Percentiles rank a stretch among this genome's conserved stretches.
phyloP scores from a whole-genome alignment of 2,888 invertebrate species.

The Calameuta pallipes region DNA sequence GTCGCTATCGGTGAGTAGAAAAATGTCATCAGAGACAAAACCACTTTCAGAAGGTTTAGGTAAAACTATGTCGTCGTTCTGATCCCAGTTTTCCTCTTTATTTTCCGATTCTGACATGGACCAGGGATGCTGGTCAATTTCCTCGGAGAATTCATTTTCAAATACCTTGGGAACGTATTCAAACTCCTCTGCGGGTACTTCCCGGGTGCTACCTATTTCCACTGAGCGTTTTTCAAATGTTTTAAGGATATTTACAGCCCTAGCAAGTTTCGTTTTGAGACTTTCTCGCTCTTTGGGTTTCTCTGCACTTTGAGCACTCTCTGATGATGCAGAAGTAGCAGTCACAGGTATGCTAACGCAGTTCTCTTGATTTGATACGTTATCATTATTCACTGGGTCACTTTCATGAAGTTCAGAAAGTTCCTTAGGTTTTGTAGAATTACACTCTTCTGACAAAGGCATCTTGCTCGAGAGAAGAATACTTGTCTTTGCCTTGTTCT shows the following conservation, averaged over 20 bases:
- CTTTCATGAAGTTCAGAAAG: neutral
- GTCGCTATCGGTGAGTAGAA: slow-evolving; percentile 1
- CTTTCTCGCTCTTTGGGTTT: neutral
- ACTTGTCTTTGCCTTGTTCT: too few relatives aligned
- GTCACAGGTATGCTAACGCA: neutral
- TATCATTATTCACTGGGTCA: neutral
- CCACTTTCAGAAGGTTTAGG: neutral
- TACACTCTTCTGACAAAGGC: neutral
- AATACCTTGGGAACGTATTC: neutral
- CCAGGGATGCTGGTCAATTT: neutral
- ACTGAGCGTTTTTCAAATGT: neutral
- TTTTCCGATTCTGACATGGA: neutral
- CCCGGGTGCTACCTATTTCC: neutral
- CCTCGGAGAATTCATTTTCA: neutral
- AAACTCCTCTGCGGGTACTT: neutral
- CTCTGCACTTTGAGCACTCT: neutral
- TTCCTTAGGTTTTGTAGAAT: neutral
- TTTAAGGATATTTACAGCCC: neutral
- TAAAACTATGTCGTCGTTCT: neutral
- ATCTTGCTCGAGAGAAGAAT: neutral
- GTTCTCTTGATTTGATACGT: neutral
- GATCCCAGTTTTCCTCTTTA: slow-evolving; percentile 1
- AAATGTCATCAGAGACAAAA: neutral
- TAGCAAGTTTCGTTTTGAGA: neutral
- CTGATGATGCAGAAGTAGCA: neutral